These are phyloP conservation scores for Drosophila neocordata DNA, from an alignment of 1,140 invertebrate genomes.

Conservation along the genomic window DNA sequence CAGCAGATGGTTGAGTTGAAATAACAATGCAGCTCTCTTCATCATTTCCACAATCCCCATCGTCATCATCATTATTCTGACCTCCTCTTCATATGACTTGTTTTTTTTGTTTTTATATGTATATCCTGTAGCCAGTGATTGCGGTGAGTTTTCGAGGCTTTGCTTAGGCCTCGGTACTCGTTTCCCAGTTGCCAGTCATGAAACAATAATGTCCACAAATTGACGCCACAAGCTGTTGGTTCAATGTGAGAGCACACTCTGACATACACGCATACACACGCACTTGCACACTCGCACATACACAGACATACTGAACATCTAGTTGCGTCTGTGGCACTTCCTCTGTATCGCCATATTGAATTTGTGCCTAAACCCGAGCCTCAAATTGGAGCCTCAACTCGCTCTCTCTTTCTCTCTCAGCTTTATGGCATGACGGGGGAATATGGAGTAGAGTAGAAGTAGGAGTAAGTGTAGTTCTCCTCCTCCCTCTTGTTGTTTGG, in stretches of 20 bases:
- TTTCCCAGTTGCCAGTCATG: conserved; percentile 67
- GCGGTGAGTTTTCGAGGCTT: conserved; percentile 66
- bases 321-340: conserved; percentile 66
- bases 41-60: neutral
- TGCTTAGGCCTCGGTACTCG: conserved; percentile 60
- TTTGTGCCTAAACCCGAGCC: conserved; percentile 53
- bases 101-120: conserved; percentile 16
- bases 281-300: conserved; percentile 3
- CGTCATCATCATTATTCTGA: conserved; percentile 2
- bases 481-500: neutral
- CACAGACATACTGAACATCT: neutral
- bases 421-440: neutral
- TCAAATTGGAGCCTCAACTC: conserved; percentile 28
- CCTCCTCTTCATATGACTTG: neutral
- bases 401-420: no score
- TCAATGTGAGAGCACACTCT: conserved; percentile 54
- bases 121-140: conserved; percentile 54
- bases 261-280: conserved; percentile 7
- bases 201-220: conserved; percentile 81
- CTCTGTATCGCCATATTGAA: conserved; percentile 72
- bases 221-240: conserved; percentile 80
- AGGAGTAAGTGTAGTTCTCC: neutral
- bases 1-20: conserved; percentile 43
- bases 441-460: neutral
- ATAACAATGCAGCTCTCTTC: conserved; percentile 28